These are phyloP conservation scores for Holothuria scabra DNA, from an alignment of 53 echinoderm and acorn worm genomes.

Conservation along the genomic window DNA sequence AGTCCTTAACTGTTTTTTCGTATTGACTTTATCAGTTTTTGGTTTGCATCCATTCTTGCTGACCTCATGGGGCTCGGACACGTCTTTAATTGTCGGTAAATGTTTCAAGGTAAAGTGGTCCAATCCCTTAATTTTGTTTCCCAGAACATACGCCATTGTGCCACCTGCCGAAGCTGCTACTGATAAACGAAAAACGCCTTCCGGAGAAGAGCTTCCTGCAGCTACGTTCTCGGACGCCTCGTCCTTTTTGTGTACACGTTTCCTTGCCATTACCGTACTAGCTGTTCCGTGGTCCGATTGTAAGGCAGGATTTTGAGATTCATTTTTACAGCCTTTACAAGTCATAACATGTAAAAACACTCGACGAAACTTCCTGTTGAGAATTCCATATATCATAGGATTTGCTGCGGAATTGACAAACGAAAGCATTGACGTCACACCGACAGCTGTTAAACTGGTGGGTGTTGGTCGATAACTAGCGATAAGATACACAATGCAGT, in stretches of 20 bases:
- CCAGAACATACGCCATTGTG: slow-evolving; percentile 61
- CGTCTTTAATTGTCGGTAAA: slow-evolving; percentile 67
- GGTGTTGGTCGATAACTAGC: slow-evolving; percentile 57
- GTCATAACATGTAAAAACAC: slow-evolving; percentile 74
- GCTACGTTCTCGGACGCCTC: background rate
- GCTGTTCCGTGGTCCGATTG: slow-evolving; percentile 30
- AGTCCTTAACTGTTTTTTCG: background rate
- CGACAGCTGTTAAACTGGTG: slow-evolving; percentile 58
- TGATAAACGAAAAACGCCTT: slow-evolving; percentile 55
- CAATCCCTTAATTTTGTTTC: slow-evolving; percentile 55
- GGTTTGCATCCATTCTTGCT: background rate
- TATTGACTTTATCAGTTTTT: background rate
- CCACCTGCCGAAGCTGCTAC: slow-evolving; percentile 56
- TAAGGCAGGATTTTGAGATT: background rate
- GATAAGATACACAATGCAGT: slow-evolving; percentile 75
- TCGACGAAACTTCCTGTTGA: slow-evolving; percentile 90
- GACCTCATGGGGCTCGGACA: slow-evolving; percentile 22
- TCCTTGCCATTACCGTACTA: slow-evolving; percentile 27
- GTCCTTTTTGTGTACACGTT: background rate
- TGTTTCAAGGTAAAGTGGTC: slow-evolving; percentile 55
- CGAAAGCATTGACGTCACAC: slow-evolving; percentile 80
- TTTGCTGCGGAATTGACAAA: slow-evolving; percentile 91
- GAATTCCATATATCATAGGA: slow-evolving; percentile 89
- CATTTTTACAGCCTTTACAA: slow-evolving; percentile 52
- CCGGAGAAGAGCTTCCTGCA: no score